phyloP scores from a whole-genome alignment of 2,797 vertebrate genomes.

The Lycodopsis pacificus region DNA sequence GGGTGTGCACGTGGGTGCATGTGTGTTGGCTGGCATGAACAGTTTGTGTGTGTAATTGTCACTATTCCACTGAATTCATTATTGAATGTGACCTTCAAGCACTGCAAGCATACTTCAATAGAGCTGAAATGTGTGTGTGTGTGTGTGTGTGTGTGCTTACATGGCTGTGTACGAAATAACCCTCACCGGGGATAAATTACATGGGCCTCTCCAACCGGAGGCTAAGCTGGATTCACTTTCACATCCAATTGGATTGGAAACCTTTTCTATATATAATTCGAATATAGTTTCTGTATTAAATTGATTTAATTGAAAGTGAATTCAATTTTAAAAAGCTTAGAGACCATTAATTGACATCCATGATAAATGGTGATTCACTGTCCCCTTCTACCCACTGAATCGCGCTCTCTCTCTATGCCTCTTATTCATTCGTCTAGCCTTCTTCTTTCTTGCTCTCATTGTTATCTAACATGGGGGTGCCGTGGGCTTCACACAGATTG shows the following conservation, averaged over 20 bases:
- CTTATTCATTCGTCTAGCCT: neutral
- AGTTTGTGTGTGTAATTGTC: slow-evolving; percentile 62
- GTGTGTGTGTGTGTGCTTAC: neutral
- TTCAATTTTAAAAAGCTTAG: slow-evolving; percentile 37
- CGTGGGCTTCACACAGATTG: slow-evolving; percentile 4
- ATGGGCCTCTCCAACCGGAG: neutral
- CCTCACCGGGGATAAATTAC: slow-evolving; percentile 13
- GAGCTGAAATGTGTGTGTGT: neutral
- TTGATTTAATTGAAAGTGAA: slow-evolving; percentile 41
- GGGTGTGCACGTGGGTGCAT: neutral
- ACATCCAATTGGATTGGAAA: slow-evolving; percentile 26
- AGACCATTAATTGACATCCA: slow-evolving; percentile 55
- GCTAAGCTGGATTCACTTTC: slow-evolving; percentile 24
- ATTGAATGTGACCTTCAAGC: slow-evolving; percentile 70
- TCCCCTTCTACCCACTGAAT: slow-evolving; percentile 33
- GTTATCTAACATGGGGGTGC: neutral
- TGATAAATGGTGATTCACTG: slow-evolving; percentile 48
- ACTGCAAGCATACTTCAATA: slow-evolving; percentile 36
- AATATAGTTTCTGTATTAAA: slow-evolving; percentile 21
- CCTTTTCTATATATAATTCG: neutral
- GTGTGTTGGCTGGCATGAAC: slow-evolving; percentile 23
- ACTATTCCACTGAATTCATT: slow-evolving; percentile 63
- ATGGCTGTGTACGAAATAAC: slow-evolving; percentile 23
- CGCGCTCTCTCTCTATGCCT: slow-evolving; percentile 6
- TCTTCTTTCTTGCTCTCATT: slow-evolving; percentile 2